Percentiles rank a stretch among this genome's conserved stretches.
Conservation (phyloP, 1,140 invertebrate species). For the Ceratoteleas bidentatus region DNA sequence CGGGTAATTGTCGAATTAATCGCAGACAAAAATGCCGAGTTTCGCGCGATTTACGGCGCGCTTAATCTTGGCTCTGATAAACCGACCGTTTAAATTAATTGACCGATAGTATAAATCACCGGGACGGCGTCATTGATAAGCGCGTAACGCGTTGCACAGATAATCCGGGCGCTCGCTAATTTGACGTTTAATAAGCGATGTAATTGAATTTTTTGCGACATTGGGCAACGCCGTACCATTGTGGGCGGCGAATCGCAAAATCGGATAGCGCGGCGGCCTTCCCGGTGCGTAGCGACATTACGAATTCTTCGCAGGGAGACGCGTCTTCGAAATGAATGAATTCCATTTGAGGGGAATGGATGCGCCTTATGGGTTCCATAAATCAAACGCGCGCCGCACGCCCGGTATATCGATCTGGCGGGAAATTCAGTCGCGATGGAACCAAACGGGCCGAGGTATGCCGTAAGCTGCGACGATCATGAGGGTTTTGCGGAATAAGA, state of each 20-base stretch:
- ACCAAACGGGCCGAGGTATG: no score
- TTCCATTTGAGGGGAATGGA: slow-evolving; percentile 23
- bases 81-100: slow-evolving; percentile 8
- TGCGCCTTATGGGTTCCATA: slow-evolving; percentile 26
- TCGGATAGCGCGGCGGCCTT: no score
- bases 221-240: background rate
- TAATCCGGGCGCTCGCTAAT: slow-evolving; percentile 7
- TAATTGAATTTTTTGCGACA: background rate
- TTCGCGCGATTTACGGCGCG: background rate
- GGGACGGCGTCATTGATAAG: slow-evolving; percentile 7
- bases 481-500: no score
- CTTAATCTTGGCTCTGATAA: slow-evolving; percentile 10
- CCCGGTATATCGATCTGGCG: slow-evolving; percentile 9
- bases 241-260: no score
- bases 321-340: slow-evolving; percentile 10
- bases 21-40: background rate
- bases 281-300: background rate
- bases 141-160: background rate
- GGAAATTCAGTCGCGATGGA: slow-evolving; percentile 17
- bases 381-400: slow-evolving; percentile 14
- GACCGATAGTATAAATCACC: slow-evolving; percentile 10
- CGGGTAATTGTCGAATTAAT: background rate
- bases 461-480: no score
- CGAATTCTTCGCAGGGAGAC: slow-evolving; percentile 1
- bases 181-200: background rate